Evolutionary conservation across 2,797 vertebrate species (phyloP).

Genomic region (Graptemys geographica): DNA sequence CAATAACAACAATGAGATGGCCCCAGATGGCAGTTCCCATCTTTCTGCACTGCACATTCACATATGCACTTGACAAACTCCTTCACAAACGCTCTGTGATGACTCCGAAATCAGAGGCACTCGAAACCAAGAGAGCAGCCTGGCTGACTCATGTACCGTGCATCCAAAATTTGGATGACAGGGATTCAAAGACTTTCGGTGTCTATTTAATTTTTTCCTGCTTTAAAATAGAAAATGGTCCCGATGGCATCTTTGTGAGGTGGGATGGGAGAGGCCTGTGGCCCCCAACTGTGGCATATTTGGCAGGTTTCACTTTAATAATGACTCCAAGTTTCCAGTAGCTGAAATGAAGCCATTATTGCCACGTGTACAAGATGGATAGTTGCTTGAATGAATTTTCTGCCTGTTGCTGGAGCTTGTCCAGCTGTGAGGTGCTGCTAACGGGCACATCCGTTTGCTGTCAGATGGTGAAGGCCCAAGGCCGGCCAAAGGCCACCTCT

Average conservation of each 20-base stretch:
- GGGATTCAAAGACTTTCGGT: background rate
- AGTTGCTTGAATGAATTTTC: background rate
- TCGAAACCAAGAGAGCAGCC: background rate
- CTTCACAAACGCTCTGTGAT: background rate
- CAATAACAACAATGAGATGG: fast-evolving
- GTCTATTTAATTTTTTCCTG: fast-evolving
- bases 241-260: fast-evolving
- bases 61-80: fast-evolving
- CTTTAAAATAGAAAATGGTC: fast-evolving
- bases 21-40: fast-evolving
- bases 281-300: slow-evolving; percentile 16
- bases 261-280: fast-evolving
- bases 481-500: slow-evolving; percentile 9
- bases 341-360: background rate
- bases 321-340: background rate
- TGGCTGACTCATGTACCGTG: background rate
- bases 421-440: slow-evolving; percentile 20
- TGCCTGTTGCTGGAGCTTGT: background rate
- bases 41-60: fast-evolving
- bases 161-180: background rate
- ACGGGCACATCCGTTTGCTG: background rate
- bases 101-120: background rate
- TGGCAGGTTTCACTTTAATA: fast-evolving
- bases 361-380: background rate
- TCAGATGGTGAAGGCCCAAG: background rate